Base-by-base conservation (phyloP, 2,113 vertebrate genomes). In the Lutjanus erythropterus region DNA sequence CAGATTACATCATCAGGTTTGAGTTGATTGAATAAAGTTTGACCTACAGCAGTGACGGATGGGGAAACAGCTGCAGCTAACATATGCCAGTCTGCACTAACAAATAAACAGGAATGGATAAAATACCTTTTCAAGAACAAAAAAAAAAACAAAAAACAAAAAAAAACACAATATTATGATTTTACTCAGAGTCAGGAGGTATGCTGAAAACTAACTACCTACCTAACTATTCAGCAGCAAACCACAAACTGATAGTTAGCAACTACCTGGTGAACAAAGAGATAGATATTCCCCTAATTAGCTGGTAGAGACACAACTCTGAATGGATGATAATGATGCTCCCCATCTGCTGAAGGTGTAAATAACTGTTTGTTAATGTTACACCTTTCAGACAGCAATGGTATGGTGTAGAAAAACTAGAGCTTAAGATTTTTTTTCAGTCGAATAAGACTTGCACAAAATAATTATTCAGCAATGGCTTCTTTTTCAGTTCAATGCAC, bases 1-100 rank as follows among this genome's bases (percentile, higher is more conserved):
- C 15, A 5, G 18, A 56, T 72, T 53, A 58, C 49, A 71, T 60
- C 61, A 78, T 71, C 41, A 31, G 29, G 4, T 31, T 6, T 80
- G 42, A 52, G 55, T 41, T 35, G 0, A 50, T 21, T 70, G 21
- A 59, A 56, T 76, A 52, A 44, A 21, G 25, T 31, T 31, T 44
- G 33, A 47, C n/a, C 29, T 44, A 25, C 55, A 77, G 67, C 69
- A 42, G 21, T 53, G 7, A 78, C n/a, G 16, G 33, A 16, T 19
- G 18, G 44, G n/a, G 9, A 33, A 44, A 67, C 21, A 64, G 68
- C 31, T 65, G 31, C 47, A 31, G 39, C n/a, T 33, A 12, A 75
- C 25, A 14, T 42, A 8, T 25, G 11, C n/a, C 31, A 58, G n/a
- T 29, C 35, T 33, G 65, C 29, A 31, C 10, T 25, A 2, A 67